Percentiles rank a stretch among this genome's conserved stretches.
phyloP scores from a whole-genome alignment of 1,140 invertebrate genomes.

The Brachionus rotundiformis region DNA sequence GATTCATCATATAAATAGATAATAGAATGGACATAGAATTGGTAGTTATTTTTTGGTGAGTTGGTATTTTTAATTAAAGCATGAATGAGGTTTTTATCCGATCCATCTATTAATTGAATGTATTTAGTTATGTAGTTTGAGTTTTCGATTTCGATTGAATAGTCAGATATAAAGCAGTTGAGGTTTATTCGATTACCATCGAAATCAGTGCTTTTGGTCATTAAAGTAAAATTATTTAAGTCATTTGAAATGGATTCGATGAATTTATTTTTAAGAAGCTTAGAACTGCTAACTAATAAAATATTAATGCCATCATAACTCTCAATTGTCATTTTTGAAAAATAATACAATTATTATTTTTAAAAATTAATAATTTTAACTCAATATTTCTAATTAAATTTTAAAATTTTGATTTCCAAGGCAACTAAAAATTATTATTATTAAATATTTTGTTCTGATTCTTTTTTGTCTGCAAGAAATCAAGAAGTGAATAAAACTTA shows the following conservation, averaged over 20 bases:
- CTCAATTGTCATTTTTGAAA: background rate
- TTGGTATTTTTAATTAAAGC: background rate
- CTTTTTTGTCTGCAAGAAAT: no score
- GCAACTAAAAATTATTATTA: background rate
- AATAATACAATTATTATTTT: background rate
- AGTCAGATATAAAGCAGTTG: slow-evolving; percentile 42
- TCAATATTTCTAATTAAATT: no score
- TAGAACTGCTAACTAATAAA: slow-evolving; percentile 34
- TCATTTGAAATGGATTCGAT: slow-evolving; percentile 36
- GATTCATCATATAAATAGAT: slow-evolving; percentile 46
- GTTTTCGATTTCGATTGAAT: slow-evolving; percentile 2
- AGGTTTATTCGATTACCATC: background rate
- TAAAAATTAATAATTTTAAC: no score
- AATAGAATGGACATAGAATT: background rate
- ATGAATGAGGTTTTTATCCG: slow-evolving; percentile 7
- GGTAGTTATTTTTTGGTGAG: background rate
- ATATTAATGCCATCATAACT: slow-evolving; percentile 17
- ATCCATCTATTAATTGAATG: slow-evolving; percentile 36
- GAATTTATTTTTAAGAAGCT: slow-evolving; percentile 45
- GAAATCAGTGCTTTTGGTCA: background rate
- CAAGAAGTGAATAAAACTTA: no score
- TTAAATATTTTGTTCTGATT: background rate
- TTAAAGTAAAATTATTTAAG: slow-evolving; percentile 50
- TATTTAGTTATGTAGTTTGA: slow-evolving; percentile 26
- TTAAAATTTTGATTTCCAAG: background rate